Percentiles rank a stretch among this genome's conserved stretches.
These are phyloP conservation scores for Pachyseris speciosa DNA, from an alignment of 64 coral and sea anemone species.

Conservation along the genomic window DNA sequence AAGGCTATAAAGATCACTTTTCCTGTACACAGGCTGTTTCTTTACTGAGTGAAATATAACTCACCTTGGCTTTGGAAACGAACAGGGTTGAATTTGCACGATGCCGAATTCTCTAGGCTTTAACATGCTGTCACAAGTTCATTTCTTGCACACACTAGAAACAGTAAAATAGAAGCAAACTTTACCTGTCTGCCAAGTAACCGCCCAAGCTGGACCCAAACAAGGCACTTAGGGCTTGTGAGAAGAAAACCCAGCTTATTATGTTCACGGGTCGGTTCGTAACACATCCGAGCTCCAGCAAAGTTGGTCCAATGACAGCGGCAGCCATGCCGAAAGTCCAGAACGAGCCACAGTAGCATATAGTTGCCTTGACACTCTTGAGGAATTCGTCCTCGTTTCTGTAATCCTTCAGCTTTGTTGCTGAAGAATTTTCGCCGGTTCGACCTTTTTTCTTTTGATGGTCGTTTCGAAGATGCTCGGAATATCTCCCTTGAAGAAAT, in stretches of 20 bases:
- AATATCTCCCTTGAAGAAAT: slow-evolving; percentile 93
- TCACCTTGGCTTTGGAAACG: no score
- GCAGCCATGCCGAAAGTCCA: slow-evolving; percentile 96
- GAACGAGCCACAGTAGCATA: slow-evolving; percentile 96
- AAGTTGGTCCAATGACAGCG: slow-evolving; percentile 91
- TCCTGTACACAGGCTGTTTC: no score
- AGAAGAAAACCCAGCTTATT: slow-evolving; percentile 95
- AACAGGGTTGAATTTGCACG: no score
- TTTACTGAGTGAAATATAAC: no score
- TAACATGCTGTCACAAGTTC: no score
- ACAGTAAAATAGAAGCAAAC: background rate
- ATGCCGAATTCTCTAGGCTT: no score
- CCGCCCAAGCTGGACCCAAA: slow-evolving; percentile 93
- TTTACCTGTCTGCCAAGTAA: slow-evolving; percentile 92
- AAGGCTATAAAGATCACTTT: no score
- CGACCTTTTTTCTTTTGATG: slow-evolving; percentile 76
- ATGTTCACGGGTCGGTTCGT: slow-evolving; percentile 67
- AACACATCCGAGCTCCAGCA: slow-evolving; percentile 92
- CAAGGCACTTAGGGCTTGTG: slow-evolving; percentile 86
- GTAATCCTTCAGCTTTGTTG: slow-evolving; percentile 58
- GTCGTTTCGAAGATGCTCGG: slow-evolving; percentile 96
- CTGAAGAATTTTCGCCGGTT: slow-evolving; percentile 16
- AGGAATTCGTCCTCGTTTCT: slow-evolving; percentile 96
- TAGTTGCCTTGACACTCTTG: slow-evolving; percentile 65
- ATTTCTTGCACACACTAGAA: no score